These are phyloP conservation scores for Orthonychiurus folsomi DNA, from an alignment of 2,888 invertebrate species.

Conservation along the genomic window DNA sequence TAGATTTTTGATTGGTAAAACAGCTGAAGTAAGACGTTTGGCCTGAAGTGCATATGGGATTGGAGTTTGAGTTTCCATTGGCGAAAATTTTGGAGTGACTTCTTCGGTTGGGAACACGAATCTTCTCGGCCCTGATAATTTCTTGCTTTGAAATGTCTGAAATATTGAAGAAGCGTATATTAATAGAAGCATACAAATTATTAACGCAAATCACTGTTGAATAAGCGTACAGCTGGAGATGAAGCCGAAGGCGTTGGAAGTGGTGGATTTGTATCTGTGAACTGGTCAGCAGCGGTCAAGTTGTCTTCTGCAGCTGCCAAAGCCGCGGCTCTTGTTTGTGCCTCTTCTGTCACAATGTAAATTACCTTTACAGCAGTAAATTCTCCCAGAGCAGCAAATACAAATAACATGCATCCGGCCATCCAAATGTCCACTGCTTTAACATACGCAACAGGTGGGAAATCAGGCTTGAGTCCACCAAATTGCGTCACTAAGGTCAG, in stretches of 20 bases:
- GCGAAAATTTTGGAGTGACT: background rate
- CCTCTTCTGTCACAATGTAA: constrained; percentile 55
- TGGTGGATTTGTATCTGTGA: background rate
- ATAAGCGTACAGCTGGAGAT: background rate
- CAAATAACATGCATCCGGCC: constrained; percentile 80
- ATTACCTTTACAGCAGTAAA: constrained; percentile 75
- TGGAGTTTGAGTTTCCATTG: background rate
- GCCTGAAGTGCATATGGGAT: background rate
- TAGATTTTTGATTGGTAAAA: background rate
- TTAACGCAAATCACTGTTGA: no score
- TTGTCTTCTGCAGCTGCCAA: background rate
- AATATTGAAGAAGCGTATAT: background rate
- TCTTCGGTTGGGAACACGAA: background rate
- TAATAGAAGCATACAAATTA: no score
- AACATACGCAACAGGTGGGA: constrained; percentile 76
- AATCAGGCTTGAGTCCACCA: constrained; percentile 68
- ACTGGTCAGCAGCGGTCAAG: background rate
- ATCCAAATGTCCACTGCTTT: constrained; percentile 54
- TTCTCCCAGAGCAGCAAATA: constrained; percentile 71
- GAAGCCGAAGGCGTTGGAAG: background rate
- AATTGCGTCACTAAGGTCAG: constrained; percentile 78
- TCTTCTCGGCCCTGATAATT: background rate
- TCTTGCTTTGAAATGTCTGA: background rate
- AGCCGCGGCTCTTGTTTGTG: background rate
- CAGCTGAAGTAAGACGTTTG: background rate